phyloP scores from a whole-genome alignment of 2,888 invertebrate species.

The Lasioglossum leucozonium region DNA sequence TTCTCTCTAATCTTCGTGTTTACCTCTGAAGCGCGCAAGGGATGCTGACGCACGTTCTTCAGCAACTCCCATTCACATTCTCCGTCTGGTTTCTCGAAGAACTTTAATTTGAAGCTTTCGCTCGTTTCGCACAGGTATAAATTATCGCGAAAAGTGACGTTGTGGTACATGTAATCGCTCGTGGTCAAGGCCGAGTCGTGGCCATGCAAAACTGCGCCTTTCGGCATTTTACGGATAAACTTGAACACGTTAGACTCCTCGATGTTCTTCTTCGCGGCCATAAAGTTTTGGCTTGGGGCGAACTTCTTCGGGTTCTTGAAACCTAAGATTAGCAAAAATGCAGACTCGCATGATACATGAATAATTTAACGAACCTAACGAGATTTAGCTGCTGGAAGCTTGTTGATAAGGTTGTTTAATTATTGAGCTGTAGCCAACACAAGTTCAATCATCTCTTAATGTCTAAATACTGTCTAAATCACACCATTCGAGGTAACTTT shows the following conservation, averaged over 20 bases:
- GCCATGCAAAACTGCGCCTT: slow-evolving; percentile 90
- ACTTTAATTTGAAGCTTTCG: slow-evolving; percentile 63
- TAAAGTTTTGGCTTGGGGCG: slow-evolving; percentile 86
- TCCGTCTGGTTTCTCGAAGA: slow-evolving; percentile 64
- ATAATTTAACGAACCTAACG: neutral
- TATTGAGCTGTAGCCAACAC: neutral
- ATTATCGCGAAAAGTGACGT: slow-evolving; percentile 88
- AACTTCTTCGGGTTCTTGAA: slow-evolving; percentile 32
- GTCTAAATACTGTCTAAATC: neutral
- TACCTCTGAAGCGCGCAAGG: slow-evolving; percentile 81
- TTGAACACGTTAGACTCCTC: slow-evolving; percentile 88
- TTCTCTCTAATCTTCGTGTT: slow-evolving; percentile 86
- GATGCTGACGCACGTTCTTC: slow-evolving; percentile 69
- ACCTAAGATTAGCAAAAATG: slow-evolving; percentile 20
- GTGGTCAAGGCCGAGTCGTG: slow-evolving; percentile 89
- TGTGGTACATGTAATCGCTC: slow-evolving; percentile 87
- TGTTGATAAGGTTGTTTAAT: neutral
- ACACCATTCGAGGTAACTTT: neutral
- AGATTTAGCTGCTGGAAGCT: neutral
- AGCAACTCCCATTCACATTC: slow-evolving; percentile 77
- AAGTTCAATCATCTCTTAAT: neutral
- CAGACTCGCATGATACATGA: neutral
- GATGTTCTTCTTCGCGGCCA: slow-evolving; percentile 87
- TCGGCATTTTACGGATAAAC: slow-evolving; percentile 89
- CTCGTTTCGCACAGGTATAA: slow-evolving; percentile 86